Evolutionary conservation across 2,888 invertebrate genomes (phyloP), one percentile per base, ranked within the genome.

Genomic region (Brenthis daphne): DNA sequence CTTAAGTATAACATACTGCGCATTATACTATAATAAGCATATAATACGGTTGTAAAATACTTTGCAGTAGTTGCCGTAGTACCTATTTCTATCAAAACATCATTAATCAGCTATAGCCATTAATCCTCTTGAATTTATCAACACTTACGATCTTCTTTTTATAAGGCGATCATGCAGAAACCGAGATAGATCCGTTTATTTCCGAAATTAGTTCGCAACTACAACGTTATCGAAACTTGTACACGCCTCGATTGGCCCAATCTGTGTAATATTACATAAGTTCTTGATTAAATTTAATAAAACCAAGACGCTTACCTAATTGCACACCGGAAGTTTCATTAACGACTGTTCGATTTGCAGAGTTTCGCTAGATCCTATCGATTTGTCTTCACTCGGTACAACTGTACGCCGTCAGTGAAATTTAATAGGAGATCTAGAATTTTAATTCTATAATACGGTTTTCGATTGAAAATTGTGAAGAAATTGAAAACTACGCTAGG

Each of bases 251-350:
- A 91, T 91, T 88, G 88, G 89, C 74, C 90, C 92, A 91, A 92
- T 92, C 91, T 90, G 91, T 87, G 90, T 89, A 88, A 90, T 91
- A 92, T 91, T 92, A 86, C 89, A 88, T 85, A 92, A 92, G 90
- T 92, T 92, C 90, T 90, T 92, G 91, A 92, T 92, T 92, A 92
- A 92, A 92, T 92, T 92, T 92, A 92, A 92, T 92, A 92, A 92
- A 92, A 92, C 89, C 88, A 89, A 91, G 92, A 90, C 84, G 88
- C 86, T 86, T 88, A 86, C 86, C 87, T 92, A 92, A 92, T 91
- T 92, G 91, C 88, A 87, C 84, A 79, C 77, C 81, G 81, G 81
- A 89, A 92, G 85, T 92, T 92, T 86, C 88, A 88, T 89, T 91
- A 91, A 90, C 86, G 91, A 89, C 84, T 86, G 87, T 91, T 92